These are phyloP conservation scores for Colistium nudipinnis DNA, from an alignment of 2,113 vertebrate genomes.

Conservation along the genomic window DNA sequence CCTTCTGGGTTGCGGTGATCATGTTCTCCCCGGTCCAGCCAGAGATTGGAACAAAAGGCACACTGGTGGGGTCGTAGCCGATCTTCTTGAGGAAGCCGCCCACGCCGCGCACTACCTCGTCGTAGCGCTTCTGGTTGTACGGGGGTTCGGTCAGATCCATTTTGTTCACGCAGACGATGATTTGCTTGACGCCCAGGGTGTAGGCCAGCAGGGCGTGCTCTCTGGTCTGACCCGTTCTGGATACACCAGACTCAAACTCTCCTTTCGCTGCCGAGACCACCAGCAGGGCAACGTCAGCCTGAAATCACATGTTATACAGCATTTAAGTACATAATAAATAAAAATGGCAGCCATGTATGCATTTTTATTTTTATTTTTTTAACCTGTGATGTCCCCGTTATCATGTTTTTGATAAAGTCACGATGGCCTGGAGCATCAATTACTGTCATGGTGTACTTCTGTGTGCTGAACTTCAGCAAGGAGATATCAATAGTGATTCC, in stretches of 20 bases:
- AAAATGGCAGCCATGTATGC: accelerated
- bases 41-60: constrained; percentile 82
- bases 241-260: constrained; percentile 82
- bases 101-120: constrained; percentile 81
- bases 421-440: constrained; percentile 86
- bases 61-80: constrained; percentile 73
- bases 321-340: accelerated
- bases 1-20: constrained; percentile 80
- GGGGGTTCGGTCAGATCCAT: constrained; percentile 84
- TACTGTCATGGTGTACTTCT: constrained; percentile 83
- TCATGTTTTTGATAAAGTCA: constrained; percentile 89
- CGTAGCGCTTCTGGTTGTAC: constrained; percentile 81
- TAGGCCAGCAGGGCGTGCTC: constrained; percentile 84
- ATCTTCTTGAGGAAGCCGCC: constrained; percentile 83
- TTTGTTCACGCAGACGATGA: constrained; percentile 86
- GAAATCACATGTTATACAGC: neutral
- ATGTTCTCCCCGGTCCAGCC: constrained; percentile 86
- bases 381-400: constrained; percentile 87
- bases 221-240: constrained; percentile 82
- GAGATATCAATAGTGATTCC: constrained; percentile 87
- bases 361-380: too few relatives aligned
- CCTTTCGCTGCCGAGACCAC: constrained; percentile 83
- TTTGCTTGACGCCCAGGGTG: constrained; percentile 84
- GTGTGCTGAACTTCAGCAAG: constrained; percentile 82
- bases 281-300: constrained; percentile 83